Evolutionary conservation across 2,888 invertebrate species (phyloP).

Genomic region (Endotricha flammealis): DNA sequence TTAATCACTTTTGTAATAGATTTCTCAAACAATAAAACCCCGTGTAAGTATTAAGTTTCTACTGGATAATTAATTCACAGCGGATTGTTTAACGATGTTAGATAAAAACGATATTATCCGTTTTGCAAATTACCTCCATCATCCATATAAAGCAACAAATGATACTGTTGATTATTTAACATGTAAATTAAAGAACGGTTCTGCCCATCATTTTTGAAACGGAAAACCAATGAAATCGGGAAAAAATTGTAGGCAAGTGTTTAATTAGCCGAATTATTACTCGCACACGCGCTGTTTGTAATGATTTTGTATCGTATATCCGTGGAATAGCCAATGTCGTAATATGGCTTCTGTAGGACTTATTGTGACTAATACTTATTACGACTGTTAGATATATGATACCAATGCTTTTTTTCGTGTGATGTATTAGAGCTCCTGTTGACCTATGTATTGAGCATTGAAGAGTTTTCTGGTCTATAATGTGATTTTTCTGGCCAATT

Average conservation of each 20-base stretch:
- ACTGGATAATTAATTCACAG: too few relatives aligned
- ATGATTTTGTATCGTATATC: slow-evolving; percentile 44
- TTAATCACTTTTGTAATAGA: too few relatives aligned
- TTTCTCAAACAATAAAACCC: too few relatives aligned
- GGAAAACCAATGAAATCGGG: slow-evolving; percentile 23
- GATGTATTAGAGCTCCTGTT: too few relatives aligned
- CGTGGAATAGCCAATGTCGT: too few relatives aligned
- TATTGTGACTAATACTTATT: slow-evolving; percentile 19
- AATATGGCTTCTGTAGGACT: slow-evolving; percentile 3
- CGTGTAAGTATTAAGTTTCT: too few relatives aligned
- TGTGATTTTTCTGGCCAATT: too few relatives aligned
- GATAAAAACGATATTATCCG: too few relatives aligned
- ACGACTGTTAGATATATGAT: slow-evolving; percentile 15
- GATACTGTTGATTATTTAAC: not conserved
- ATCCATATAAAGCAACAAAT: not conserved
- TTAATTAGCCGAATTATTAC: slow-evolving; percentile 27
- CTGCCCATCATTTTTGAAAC: slow-evolving; percentile 24
- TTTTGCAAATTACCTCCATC: not conserved
- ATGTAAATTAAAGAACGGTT: slow-evolving; percentile 17
- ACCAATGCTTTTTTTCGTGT: too few relatives aligned
- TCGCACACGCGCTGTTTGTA: slow-evolving; percentile 21
- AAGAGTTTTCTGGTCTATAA: too few relatives aligned
- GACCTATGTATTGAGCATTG: too few relatives aligned
- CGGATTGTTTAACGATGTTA: too few relatives aligned
- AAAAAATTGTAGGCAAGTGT: slow-evolving; percentile 21